Base-by-base conservation (phyloP, 2,113 vertebrate genomes). In the Etheostoma cragini region DNA sequence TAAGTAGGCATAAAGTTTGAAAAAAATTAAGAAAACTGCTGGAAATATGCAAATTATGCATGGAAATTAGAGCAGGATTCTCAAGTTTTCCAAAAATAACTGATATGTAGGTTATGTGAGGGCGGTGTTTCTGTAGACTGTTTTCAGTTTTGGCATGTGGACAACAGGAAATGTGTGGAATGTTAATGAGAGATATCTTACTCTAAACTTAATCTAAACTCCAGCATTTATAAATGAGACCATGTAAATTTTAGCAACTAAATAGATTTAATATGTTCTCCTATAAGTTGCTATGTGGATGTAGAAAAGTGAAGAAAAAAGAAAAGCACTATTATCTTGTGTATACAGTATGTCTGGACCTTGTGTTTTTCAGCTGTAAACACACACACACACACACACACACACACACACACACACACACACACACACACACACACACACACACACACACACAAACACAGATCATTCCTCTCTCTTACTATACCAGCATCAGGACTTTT, bases 121-220 rank as follows among this genome's bases (percentile, higher is more conserved):
- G 14, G 14, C 6, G 11, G 6, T 11, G 24, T 42, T 73, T 74
- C 50, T 54, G 11, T n/a, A 8, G 46, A 62, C 52, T 22, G 30
- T 0, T 56, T 11, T 65, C 60, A 15, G 45, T 50, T 74, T 12
- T 80, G 82, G 79, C 58, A 49, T 0, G 5, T 8, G 0, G 35
- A 70, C 61, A 53, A n/a, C 17, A 26, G 0, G 16, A 52, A 60
- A 73, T 0, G 81, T 84, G 84, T 77, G 72, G 87, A 30, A 57
- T 69, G 50, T 76, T 64, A 73, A 16, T 15, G 56, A 61, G 5
- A 7, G 35, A 11, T 17, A 8, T 35, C 65, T 69, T 33, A 3
- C 42, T 63, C 57, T 33, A n/a, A 82, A 35, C 65, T 69, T 33
- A 3, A 33, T 63, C 57, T 33, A n/a, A 82, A 35, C 47, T 35